Percentiles rank a stretch among this genome's conserved stretches.
Evolutionary conservation across 2,113 vertebrate species (phyloP).

Genomic region (Chionomys nivalis): DNA sequence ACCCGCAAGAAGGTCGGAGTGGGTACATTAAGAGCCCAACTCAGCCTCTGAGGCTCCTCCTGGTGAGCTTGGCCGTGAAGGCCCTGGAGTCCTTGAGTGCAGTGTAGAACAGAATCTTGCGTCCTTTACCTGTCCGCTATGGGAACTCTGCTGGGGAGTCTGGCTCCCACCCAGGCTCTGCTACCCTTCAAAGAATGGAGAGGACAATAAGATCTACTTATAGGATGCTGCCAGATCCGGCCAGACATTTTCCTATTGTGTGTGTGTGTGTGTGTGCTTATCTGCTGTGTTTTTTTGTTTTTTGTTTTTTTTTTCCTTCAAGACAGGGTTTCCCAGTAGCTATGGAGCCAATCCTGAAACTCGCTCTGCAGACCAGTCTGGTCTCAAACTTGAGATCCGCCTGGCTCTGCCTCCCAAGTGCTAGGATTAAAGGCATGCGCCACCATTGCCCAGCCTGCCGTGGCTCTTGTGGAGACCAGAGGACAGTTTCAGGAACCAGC

Average conservation of each 20-base stretch:
- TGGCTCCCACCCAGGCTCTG: background rate
- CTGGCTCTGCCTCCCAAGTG: too few species aligned
- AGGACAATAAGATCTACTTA: background rate
- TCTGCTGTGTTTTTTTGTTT: background rate
- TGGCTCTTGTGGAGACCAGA: background rate
- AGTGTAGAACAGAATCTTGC: background rate
- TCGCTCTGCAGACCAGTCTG: too few species aligned
- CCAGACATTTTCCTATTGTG: background rate
- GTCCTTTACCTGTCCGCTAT: background rate
- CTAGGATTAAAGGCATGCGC: too few species aligned
- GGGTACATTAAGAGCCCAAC: slow-evolving; percentile 66
- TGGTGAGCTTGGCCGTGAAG: background rate
- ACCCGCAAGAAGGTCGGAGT: slow-evolving; percentile 50
- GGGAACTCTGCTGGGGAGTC: background rate
- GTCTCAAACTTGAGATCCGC: too few species aligned
- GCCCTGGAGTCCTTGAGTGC: background rate
- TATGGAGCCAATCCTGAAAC: too few species aligned
- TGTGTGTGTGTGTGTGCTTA: background rate
- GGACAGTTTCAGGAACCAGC: background rate
- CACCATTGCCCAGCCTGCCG: too few species aligned
- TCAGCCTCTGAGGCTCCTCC: background rate
- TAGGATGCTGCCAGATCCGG: background rate
- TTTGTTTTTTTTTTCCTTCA: too few species aligned
- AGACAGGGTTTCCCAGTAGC: too few species aligned
- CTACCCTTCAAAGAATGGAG: background rate